Evolutionary conservation across 23 tunicate species (phyloP).

Genomic region (Halocynthia roretzi): DNA sequence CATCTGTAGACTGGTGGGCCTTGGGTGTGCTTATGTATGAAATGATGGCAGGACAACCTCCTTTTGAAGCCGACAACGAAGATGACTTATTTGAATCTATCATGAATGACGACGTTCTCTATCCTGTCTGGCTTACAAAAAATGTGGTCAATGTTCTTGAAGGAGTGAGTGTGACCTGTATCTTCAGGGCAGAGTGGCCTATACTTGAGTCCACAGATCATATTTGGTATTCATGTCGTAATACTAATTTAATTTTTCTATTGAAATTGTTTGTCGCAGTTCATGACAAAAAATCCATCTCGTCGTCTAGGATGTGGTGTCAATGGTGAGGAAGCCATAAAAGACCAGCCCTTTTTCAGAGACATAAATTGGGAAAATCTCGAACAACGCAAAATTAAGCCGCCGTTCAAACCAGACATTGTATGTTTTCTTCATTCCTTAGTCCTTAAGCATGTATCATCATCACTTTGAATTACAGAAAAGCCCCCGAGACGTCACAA

Average conservation of each 20-base stretch:
- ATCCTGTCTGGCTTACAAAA: slow-evolving; percentile 91
- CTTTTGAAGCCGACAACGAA: slow-evolving; percentile 98
- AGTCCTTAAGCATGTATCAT: not conserved
- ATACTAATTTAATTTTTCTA: too few species aligned
- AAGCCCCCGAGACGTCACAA: slow-evolving; percentile 50
- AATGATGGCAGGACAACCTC: slow-evolving; percentile 99
- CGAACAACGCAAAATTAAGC: slow-evolving; percentile 55
- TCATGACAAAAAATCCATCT: slow-evolving; percentile 98
- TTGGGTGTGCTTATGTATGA: slow-evolving; percentile 98
- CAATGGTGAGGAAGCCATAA: slow-evolving; percentile 64
- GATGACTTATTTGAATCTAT: slow-evolving; percentile 96
- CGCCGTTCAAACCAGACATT: slow-evolving; percentile 81
- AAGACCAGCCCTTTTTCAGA: slow-evolving; percentile 74
- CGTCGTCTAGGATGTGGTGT: slow-evolving; percentile 76
- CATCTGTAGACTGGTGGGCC: slow-evolving; percentile 99
- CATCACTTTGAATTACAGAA: slow-evolving; percentile 28
- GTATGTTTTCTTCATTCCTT: slow-evolving; percentile 24
- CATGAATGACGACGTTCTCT: slow-evolving; percentile 87
- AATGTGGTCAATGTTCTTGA: slow-evolving; percentile 85
- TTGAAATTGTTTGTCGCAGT: slow-evolving; percentile 23
- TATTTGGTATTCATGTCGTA: too few species aligned
- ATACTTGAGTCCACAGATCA: too few species aligned
- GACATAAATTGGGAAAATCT: slow-evolving; percentile 67
- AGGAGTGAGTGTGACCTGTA: slow-evolving; percentile 46
- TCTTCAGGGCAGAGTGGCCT: not conserved